Evolutionary conservation across 2,113 vertebrate genomes (phyloP).

Genomic region (Salvator merianae): DNA sequence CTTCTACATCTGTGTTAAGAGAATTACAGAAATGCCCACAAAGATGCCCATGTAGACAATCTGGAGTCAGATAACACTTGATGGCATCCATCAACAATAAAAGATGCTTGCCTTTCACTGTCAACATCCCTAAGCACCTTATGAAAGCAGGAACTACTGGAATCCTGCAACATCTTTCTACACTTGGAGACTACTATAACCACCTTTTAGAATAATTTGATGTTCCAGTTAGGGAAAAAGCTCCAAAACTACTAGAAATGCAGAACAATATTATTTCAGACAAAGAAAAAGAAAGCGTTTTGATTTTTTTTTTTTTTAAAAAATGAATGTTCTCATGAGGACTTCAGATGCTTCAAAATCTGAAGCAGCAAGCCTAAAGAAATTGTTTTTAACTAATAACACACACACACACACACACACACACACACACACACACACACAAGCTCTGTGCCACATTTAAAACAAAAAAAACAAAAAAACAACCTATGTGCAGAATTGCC

Average conservation of each 20-base stretch:
- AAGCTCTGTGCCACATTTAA: neutral
- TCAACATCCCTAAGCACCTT: neutral
- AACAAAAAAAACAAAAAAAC: too few species aligned
- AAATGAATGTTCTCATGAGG: neutral
- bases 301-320: neutral
- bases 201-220: neutral
- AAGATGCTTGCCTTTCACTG: neutral
- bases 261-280: neutral
- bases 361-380: neutral
- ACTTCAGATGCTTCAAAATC: neutral
- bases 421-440: too few species aligned
- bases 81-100: too few species aligned
- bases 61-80: too few species aligned
- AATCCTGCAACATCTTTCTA: neutral
- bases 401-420: neutral
- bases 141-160: neutral
- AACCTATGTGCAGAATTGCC: neutral
- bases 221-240: neutral
- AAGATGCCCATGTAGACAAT: too few species aligned
- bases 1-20: too few species aligned
- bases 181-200: neutral
- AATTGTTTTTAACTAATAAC: neutral
- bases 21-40: too few species aligned
- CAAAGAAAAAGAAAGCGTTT: neutral
- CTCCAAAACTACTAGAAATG: neutral